Evolutionary conservation across 2,888 invertebrate genomes (phyloP).

Genomic region (Drosophila sordidapex): DNA sequence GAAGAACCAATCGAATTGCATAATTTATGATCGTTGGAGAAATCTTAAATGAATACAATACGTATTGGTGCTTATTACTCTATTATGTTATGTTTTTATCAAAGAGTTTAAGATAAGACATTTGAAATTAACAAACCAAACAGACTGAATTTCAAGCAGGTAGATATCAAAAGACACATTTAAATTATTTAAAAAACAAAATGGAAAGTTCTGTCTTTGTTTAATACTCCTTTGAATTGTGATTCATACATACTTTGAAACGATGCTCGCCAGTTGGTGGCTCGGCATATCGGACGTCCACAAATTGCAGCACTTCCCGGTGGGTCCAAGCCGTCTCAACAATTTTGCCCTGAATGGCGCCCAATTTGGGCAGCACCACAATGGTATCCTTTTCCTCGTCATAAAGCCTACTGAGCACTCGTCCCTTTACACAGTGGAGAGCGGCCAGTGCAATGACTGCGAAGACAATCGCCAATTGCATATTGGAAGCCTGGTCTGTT

Average conservation of each 20-base stretch:
- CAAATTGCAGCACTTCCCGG: constrained; percentile 81
- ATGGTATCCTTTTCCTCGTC: constrained; percentile 79
- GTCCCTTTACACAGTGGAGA: constrained; percentile 22
- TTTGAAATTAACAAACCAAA: neutral
- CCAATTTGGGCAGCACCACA: constrained; percentile 79
- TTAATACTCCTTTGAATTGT: neutral
- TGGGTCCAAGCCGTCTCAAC: constrained; percentile 81
- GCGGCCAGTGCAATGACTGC: constrained; percentile 4
- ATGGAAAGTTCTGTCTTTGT: neutral
- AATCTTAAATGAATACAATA: neutral
- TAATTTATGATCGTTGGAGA: constrained; percentile 18
- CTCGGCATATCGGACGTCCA: constrained; percentile 83
- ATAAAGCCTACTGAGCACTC: constrained; percentile 46
- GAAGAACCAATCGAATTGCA: neutral
- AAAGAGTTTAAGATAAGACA: neutral
- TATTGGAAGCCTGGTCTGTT: constrained; percentile 17
- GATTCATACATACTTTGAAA: constrained; percentile 77
- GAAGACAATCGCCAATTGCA: constrained; percentile 35
- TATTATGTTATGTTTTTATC: neutral
- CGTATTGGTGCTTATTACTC: neutral
- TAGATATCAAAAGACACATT: neutral
- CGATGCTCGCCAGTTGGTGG: constrained; percentile 81
- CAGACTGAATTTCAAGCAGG: neutral
- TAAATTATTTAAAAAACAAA: neutral
- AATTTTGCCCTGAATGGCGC: constrained; percentile 76